Percentiles rank a stretch among this genome's conserved stretches.
Evolutionary conservation across 2,888 invertebrate species (phyloP).

Genomic region (Smittia sp.): DNA sequence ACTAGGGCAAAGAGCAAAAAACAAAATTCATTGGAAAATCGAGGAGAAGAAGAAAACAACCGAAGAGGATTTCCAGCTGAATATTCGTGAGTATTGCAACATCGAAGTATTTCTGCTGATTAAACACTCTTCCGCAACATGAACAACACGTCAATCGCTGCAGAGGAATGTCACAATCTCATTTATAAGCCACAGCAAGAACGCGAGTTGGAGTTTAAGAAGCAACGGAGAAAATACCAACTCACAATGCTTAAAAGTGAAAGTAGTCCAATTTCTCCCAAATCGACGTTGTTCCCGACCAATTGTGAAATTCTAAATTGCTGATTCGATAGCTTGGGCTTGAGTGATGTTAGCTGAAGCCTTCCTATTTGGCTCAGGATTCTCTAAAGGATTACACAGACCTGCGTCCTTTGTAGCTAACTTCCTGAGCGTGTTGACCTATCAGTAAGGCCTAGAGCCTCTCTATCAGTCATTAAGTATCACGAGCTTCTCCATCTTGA

Average conservation of each 20-base stretch:
- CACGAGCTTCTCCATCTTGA: too few species aligned
- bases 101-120: background rate
- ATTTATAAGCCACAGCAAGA: background rate
- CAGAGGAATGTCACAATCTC: background rate
- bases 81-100: slow-evolving; percentile 1
- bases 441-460: too few species aligned
- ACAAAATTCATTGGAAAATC: background rate
- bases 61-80: background rate
- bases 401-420: too few species aligned
- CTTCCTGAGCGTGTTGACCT: too few species aligned
- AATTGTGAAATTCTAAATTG: too few species aligned
- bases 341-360: too few species aligned
- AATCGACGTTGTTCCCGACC: background rate
- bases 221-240: background rate
- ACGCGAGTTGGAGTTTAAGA: too few species aligned
- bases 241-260: slow-evolving; percentile 34
- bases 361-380: too few species aligned
- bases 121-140: background rate
- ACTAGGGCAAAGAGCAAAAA: background rate
- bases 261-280: slow-evolving; percentile 30
- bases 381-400: too few species aligned
- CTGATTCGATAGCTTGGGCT: too few species aligned
- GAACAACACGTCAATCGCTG: background rate
- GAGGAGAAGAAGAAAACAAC: background rate
- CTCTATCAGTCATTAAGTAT: too few species aligned